Percentiles rank a stretch among this genome's conserved stretches.
Conservation (phyloP, 2,888 invertebrate species). For the Capitulum mitella region DNA sequence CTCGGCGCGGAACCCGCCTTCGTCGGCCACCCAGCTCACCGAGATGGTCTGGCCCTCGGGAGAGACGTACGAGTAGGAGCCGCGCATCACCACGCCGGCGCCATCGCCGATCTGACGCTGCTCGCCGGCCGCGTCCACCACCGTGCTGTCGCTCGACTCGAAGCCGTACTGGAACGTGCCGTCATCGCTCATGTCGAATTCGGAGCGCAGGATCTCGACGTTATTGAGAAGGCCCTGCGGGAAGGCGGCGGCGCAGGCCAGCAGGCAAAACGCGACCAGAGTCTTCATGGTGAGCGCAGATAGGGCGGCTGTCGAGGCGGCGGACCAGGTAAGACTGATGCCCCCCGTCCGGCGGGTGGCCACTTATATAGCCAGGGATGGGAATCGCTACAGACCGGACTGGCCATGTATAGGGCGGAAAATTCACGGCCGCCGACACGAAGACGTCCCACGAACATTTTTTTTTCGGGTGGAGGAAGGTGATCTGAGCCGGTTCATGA, state of each 20-base stretch:
- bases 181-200: not conserved
- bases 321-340: not conserved
- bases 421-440: too few species aligned
- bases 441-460: too few species aligned
- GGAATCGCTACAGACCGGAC: too few species aligned
- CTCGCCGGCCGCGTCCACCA: slow-evolving; percentile 4
- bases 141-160: slow-evolving; percentile 1
- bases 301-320: not conserved
- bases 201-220: not conserved
- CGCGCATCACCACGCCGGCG: slow-evolving; percentile 16
- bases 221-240: not conserved
- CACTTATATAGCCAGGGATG: slow-evolving; percentile 4
- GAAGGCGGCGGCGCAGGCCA: not conserved
- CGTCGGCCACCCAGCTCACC: not conserved
- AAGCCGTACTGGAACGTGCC: slow-evolving; percentile 13
- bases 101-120: slow-evolving; percentile 5
- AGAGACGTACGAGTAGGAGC: not conserved
- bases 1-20: not conserved
- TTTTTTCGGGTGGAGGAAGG: too few species aligned
- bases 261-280: not conserved
- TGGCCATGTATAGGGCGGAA: too few species aligned
- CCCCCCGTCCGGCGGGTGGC: not conserved
- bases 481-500: too few species aligned
- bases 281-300: not conserved
- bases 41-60: not conserved